Base-by-base conservation (phyloP, 2,797 vertebrate species). In the Cichlasoma orientale region DNA sequence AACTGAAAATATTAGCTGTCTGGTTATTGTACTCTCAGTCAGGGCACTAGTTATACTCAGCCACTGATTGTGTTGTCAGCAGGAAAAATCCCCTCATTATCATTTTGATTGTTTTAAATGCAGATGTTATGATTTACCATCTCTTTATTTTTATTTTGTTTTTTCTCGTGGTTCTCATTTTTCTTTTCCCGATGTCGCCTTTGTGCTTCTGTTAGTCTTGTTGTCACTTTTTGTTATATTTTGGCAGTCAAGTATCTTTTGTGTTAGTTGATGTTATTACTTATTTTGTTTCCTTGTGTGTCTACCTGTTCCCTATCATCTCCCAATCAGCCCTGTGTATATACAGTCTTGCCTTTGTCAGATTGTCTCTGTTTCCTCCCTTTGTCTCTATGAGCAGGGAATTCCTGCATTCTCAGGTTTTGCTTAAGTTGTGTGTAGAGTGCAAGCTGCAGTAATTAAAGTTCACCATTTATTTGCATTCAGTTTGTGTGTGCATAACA, bases 1-100 rank as follows among this genome's bases (percentile, higher is more conserved):
- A 41, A 82, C 12, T 68, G 52, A 53, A 74, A 73, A 70, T 72
- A 57, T 31, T 82, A 50, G n/a, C 72, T 50, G 72, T 56, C 25
- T 44, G 57, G 61, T 75, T 81, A 36, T 55, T 80, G 33, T 79
- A 61, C 66, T 61, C 25, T 58, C 21, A 68, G 16, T 73, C 25
- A 21, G 36, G 47, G 25, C 21, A 5, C 19, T 50, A 19, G 52
- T 59, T 53, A 41, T n/a, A n/a, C n/a, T 68, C 16, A 33, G 21
- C 36, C 9, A 52, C 56, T 41, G 31, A 61, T 72, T 5, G 50
- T 63, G 29, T 58, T 50, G 63, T 68, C 63, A 13, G 19, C 29
- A 68, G 0, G 10, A 50, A 68, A 68, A 50, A 68, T 29, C 5
- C 4, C 0, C 25, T 68, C 18, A n/a, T 27, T 50, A 27, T 47